Evolutionary conservation across 2,797 vertebrate genomes (phyloP), one percentile per base, ranked within the genome.

Genomic region (Chelmon rostratus): DNA sequence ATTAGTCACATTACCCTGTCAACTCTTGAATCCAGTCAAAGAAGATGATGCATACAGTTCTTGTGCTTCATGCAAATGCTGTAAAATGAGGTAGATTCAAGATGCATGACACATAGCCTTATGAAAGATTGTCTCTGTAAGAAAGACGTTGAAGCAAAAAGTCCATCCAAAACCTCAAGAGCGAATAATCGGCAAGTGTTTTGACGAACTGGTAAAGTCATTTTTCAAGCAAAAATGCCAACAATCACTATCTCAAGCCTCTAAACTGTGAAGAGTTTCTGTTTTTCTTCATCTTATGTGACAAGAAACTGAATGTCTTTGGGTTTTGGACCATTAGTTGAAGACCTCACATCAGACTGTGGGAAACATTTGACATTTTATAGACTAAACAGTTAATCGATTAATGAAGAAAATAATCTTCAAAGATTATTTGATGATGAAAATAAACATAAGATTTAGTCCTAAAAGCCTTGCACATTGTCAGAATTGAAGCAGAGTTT

Each of bases 1-100:
- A 73, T 69, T 18, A 76, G 70, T 70, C 61, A 67, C 3, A 35
- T 73, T 72, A 31, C 37, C 9, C 46, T 19, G 37, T 62, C 56
- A 63, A n/a, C 5, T 7, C n/a, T 5, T 5, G 1, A 68, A 67
- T 21, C 18, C 13, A n/a, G 37, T 59, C 23, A 64, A 47, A 72
- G 8, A 62, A 68, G 54, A 33, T 25, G 12, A 65, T 19, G 9
- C 52, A 23, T 5, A 25, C 15, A 31, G 49, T 40, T 42, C 10
- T 19, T n/a, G 52, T 28, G 15, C 42, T 31, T 66, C 1, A 25
- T 21, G 23, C 11, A 35, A 33, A 65, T 25, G 35, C 38, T 8
- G 10, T 47, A 4, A 31, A 63, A 58, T 3, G 2, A 52, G 35
- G 33, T 18, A 19, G 37, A 35, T 35, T 66, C 2, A 3, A 19